These are phyloP conservation scores for Elephantulus edwardii DNA, from an alignment of 2,113 vertebrate species.

Conservation along the genomic window DNA sequence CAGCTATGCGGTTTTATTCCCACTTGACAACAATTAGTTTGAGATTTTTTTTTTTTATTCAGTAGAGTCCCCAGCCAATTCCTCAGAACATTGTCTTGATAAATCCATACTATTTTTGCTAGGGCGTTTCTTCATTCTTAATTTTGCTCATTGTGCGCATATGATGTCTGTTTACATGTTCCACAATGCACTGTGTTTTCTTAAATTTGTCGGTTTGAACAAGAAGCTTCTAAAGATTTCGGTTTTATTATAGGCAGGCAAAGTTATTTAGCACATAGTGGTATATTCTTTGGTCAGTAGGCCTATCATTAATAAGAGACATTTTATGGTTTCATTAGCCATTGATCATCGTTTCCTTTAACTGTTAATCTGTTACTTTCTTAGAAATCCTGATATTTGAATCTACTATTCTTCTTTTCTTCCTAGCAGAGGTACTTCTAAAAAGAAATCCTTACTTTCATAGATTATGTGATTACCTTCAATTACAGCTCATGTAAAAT, in stretches of 20 bases:
- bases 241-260: background rate
- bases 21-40: too few relatives aligned
- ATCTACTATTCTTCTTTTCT: background rate
- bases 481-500: background rate
- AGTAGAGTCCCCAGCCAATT: background rate
- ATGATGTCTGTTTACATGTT: background rate
- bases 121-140: too few relatives aligned
- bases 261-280: background rate
- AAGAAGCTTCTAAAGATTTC: background rate
- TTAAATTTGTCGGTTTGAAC: background rate
- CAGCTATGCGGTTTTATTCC: too few relatives aligned
- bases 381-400: background rate
- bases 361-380: background rate
- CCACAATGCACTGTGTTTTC: background rate
- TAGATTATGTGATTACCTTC: background rate
- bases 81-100: background rate
- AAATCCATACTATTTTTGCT: background rate
- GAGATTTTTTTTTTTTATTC: background rate
- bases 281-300: background rate
- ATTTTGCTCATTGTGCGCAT: too few relatives aligned
- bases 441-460: background rate
- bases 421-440: slow-evolving; percentile 4
- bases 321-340: background rate
- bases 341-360: background rate
- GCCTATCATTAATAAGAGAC: background rate